phyloP scores from a whole-genome alignment of 1,140 invertebrate genomes.

The Callitettix versicolor region DNA sequence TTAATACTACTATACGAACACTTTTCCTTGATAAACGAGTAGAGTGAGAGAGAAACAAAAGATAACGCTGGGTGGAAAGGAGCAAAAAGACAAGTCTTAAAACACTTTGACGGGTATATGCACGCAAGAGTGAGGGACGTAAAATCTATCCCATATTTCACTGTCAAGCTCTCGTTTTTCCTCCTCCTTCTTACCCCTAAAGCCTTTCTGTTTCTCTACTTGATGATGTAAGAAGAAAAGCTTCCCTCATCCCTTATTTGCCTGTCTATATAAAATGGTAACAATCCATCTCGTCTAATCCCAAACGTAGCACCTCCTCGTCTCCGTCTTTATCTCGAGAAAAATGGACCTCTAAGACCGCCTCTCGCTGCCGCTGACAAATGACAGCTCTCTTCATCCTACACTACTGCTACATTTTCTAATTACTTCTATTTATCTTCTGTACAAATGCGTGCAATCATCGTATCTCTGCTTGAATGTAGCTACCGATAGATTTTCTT shows the following conservation, averaged over 20 bases:
- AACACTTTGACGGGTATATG: conserved; percentile 14
- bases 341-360: conserved; percentile 8
- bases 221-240: conserved; percentile 15
- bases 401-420: conserved; percentile 8
- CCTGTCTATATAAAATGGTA: conserved; percentile 17
- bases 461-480: neutral
- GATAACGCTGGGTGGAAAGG: neutral
- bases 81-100: conserved; percentile 16
- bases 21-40: conserved; percentile 8
- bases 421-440: conserved; percentile 13
- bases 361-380: neutral
- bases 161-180: conserved; percentile 12
- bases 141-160: conserved; percentile 20
- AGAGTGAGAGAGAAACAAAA: conserved; percentile 2
- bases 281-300: conserved; percentile 16
- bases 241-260: neutral
- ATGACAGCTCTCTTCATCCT: conserved; percentile 1
- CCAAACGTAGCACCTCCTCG: neutral
- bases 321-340: neutral
- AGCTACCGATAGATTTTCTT: conserved; percentile 6
- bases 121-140: neutral
- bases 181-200: conserved; percentile 1
- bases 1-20: conserved; percentile 13
- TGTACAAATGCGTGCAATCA: conserved; percentile 8
- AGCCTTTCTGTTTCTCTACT: neutral